These are phyloP conservation scores for Pempheris klunzingeri DNA, from an alignment of 2,797 vertebrate genomes.

Conservation along the genomic window DNA sequence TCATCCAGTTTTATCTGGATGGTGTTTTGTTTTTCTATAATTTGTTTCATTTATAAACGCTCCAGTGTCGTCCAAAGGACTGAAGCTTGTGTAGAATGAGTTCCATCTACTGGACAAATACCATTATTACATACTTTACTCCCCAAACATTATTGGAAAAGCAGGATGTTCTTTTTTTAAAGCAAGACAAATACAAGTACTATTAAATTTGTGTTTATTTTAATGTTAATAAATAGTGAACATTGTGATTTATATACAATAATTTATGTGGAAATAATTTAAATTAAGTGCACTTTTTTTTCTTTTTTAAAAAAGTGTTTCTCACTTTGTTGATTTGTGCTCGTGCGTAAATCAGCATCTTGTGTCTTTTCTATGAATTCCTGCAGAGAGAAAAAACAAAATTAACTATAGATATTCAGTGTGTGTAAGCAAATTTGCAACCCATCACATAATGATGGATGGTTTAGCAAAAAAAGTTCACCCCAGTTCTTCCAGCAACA, in stretches of 20 bases:
- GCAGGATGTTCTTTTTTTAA: neutral
- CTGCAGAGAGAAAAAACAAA: slow-evolving; percentile 61
- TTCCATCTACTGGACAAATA: slow-evolving; percentile 63
- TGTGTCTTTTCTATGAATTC: slow-evolving; percentile 80
- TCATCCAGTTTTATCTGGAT: too few species aligned
- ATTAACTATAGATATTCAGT: neutral
- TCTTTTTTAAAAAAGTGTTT: slow-evolving; percentile 59
- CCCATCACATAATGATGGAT: neutral
- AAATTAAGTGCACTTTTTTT: slow-evolving; percentile 56
- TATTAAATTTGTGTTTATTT: slow-evolving; percentile 80
- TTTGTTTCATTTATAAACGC: too few species aligned
- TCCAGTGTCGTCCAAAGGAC: too few species aligned
- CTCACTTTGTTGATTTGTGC: slow-evolving; percentile 63
- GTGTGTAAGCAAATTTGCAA: neutral
- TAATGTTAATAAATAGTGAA: slow-evolving; percentile 77
- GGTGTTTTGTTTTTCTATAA: neutral
- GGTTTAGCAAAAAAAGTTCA: neutral
- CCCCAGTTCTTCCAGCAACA: too few species aligned
- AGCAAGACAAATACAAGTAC: slow-evolving; percentile 10
- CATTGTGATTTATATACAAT: slow-evolving; percentile 54
- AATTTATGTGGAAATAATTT: slow-evolving; percentile 56
- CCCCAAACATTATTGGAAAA: neutral
- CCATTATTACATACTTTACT: neutral
- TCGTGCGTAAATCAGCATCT: slow-evolving; percentile 80
- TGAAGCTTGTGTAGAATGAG: slow-evolving; percentile 12